Base-by-base conservation (phyloP, 2,888 invertebrate genomes). In the Coronaproctus castanopsis region DNA sequence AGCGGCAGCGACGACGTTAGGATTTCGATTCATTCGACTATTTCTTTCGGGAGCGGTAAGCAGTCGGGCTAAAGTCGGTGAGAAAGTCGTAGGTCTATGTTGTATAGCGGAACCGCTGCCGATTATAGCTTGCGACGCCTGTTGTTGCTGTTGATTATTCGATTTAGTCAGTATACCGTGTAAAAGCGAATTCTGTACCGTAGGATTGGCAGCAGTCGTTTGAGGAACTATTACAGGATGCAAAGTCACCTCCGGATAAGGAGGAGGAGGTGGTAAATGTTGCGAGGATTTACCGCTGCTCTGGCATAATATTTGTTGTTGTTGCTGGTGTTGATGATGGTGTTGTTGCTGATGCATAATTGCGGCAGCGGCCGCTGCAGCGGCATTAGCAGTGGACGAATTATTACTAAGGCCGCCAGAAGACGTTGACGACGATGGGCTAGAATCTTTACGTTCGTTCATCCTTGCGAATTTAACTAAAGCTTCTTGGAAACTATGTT, bases 61-160 rank as follows among this genome's bases (percentile, higher is more conserved):
- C 66, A 87, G 77, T 72, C 85, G 78, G 65, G 86, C 86, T 72
- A 87, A 77, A 67, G 87, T 87, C 64, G 86, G 86, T 67, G 86
- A 85, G 74, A 82, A 84, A 67, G 82, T 79, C 66, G 82, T 77
- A 66, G 78, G 77, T 68, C 78, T 60, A 48, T 63, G 64, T 57
- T 62, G 50, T 54, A 62, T 50, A 21, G 19, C 55, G 24, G 51
- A 18, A 21, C 49, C 24, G 10, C 49, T 10, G 19, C 22, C 53
- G 50, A 21, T 52, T 21, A 23, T 24, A 14, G 52, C 54, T 2
- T 24, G 49, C 14, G 24, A 23, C 2, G 49, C 55, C 36, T 36
- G 36, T 36, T 36, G 36, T 36, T 36, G 36, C 14, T 36, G 36
- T 14, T 36, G 36, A 18, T 36, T 54, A 24, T 48, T 58, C 24